phyloP scores from a whole-genome alignment of 2,888 invertebrate species.

The Ommatoiulus sabulosus region DNA sequence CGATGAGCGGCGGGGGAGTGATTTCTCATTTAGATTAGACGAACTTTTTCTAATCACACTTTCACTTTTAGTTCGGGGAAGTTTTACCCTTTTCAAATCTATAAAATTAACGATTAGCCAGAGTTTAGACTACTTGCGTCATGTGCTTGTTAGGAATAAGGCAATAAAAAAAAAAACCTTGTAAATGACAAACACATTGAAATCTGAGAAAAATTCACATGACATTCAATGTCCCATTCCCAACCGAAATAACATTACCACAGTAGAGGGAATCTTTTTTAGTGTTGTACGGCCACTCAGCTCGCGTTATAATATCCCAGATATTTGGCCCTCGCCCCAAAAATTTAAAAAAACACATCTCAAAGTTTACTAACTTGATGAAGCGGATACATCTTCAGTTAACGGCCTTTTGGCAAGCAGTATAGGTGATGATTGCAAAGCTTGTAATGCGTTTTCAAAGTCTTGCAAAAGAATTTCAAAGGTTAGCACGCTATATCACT shows the following conservation, averaged over 20 bases:
- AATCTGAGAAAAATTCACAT: no score
- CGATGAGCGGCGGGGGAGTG: constrained; percentile 65
- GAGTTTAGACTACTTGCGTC: neutral
- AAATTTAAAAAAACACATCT: neutral
- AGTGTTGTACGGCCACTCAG: no score
- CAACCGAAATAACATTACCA: no score
- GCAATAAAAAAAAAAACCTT: no score
- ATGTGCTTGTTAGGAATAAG: no score
- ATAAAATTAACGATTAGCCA: neutral
- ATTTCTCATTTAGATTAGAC: neutral
- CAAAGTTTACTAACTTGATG: neutral
- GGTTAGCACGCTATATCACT: neutral
- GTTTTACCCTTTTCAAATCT: neutral
- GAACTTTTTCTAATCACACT: neutral
- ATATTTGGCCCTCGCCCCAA: no score
- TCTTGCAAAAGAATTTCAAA: neutral
- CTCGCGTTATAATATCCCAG: no score
- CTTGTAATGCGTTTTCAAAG: neutral
- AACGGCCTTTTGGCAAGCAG: neutral
- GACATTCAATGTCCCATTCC: no score
- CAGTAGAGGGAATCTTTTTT: no score
- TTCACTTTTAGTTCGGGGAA: constrained; percentile 28
- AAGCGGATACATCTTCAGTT: neutral
- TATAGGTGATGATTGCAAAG: neutral
- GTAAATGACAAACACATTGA: no score